Conservation (phyloP, 2,113 vertebrate species). For the Paraplagusia blochii region DNA sequence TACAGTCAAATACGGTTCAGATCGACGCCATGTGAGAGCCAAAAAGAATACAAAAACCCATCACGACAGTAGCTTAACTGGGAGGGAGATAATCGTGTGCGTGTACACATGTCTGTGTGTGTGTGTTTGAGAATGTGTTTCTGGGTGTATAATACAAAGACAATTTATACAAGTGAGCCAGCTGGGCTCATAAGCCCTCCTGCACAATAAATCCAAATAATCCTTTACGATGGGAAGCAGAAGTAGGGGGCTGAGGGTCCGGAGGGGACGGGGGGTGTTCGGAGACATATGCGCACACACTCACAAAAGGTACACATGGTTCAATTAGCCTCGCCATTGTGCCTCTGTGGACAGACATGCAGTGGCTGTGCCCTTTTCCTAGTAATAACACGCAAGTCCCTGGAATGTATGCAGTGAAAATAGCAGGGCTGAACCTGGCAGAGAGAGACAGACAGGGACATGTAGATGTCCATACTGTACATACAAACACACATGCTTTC, state of each 20-base stretch:
- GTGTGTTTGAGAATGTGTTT: conserved; percentile 25
- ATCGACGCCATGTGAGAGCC: conserved; percentile 1
- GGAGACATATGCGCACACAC: conserved; percentile 31
- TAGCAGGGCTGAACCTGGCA: conserved; percentile 61
- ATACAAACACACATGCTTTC: conserved; percentile 27
- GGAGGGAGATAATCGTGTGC: neutral
- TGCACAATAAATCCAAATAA: conserved; percentile 79
- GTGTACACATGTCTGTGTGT: conserved; percentile 1
- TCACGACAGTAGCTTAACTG: neutral
- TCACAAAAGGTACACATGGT: conserved; percentile 49
- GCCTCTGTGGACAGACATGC: conserved; percentile 46
- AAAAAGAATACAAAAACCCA: conserved; percentile 3
- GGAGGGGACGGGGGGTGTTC: conserved; percentile 18
- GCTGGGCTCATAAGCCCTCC: conserved; percentile 77
- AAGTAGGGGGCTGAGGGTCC: conserved; percentile 32
- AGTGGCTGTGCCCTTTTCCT: conserved; percentile 54
- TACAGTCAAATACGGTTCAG: conserved; percentile 13
- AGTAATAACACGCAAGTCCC: conserved; percentile 67
- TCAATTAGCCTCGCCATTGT: conserved; percentile 64
- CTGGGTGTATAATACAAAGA: conserved; percentile 65
- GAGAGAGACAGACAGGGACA: conserved; percentile 33
- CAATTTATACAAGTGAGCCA: conserved; percentile 72
- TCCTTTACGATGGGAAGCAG: conserved; percentile 72
- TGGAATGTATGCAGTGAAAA: conserved; percentile 67
- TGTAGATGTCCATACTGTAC: conserved; percentile 20